Evolutionary conservation across 2,113 vertebrate species (phyloP).

Genomic region (Chionomys nivalis): DNA sequence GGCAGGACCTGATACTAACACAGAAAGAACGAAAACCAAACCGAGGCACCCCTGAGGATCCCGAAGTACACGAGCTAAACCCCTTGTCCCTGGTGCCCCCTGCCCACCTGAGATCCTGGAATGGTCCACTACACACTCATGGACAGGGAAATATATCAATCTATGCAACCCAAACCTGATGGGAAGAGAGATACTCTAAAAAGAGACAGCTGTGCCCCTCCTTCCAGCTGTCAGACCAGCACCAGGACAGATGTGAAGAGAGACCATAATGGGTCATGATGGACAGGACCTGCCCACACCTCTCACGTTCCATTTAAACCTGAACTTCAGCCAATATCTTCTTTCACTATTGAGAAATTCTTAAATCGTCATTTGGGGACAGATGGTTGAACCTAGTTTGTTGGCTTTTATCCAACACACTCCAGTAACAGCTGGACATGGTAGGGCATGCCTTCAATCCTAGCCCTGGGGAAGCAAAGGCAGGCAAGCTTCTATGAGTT

Average conservation of each 20-base stretch:
- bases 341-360: not conserved
- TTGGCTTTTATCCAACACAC: not conserved
- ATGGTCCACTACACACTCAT: not conserved
- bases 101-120: not conserved
- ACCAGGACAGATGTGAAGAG: not conserved
- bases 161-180: not conserved
- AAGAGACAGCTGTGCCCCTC: not conserved
- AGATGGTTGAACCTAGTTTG: not conserved
- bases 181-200: not conserved
- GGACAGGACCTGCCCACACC: not conserved
- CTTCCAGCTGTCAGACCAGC: not conserved
- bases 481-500: not conserved
- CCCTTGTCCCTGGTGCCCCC: not conserved
- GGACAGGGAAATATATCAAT: not conserved
- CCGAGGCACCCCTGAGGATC: too few relatives aligned
- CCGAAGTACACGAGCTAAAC: not conserved
- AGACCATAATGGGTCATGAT: not conserved
- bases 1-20: not conserved
- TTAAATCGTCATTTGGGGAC: not conserved
- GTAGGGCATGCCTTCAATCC: not conserved
- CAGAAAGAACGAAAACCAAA: not conserved
- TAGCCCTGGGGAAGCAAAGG: not conserved
- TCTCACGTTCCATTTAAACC: not conserved
- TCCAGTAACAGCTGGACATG: not conserved
- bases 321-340: not conserved